These are phyloP conservation scores for Orcinus orca DNA, from an alignment of 2,113 vertebrate species.

Conservation along the genomic window DNA sequence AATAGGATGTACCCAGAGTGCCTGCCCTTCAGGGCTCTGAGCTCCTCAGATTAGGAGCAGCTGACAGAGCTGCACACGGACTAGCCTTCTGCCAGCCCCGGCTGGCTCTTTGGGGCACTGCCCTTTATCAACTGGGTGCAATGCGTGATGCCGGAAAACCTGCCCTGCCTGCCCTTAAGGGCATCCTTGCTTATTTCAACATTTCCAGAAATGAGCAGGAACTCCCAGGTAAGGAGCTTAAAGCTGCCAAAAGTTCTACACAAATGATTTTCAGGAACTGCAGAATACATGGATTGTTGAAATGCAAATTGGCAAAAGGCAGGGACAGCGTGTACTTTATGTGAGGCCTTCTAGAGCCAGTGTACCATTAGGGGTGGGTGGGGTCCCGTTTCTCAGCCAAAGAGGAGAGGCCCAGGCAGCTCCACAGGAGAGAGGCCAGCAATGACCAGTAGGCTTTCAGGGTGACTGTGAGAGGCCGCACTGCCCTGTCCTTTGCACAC, in stretches of 20 bases:
- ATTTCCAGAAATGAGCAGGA: conserved; percentile 51
- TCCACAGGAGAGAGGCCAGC: neutral
- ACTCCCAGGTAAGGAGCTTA: neutral
- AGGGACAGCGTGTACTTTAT: neutral
- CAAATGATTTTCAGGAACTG: conserved; percentile 24
- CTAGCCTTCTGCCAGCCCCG: rapidly evolving
- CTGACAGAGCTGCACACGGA: neutral
- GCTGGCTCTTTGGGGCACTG: rapidly evolving
- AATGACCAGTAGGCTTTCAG: neutral
- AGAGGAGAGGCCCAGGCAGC: neutral
- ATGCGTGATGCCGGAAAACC: neutral
- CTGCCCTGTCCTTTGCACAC: neutral
- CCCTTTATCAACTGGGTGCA: neutral
- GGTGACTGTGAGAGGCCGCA: neutral
- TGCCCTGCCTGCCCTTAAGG: neutral
- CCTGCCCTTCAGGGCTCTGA: neutral
- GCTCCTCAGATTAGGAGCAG: neutral
- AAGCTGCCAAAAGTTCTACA: conserved; percentile 7
- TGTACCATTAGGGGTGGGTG: rapidly evolving
- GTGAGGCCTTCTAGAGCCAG: neutral
- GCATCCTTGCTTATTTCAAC: neutral
- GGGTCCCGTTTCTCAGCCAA: neutral
- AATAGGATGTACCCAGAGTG: neutral
- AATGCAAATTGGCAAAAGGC: neutral
- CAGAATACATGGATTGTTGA: neutral